phyloP scores from a whole-genome alignment of 2,113 vertebrate genomes.

The Pseudorhombus dupliciocellatus region DNA sequence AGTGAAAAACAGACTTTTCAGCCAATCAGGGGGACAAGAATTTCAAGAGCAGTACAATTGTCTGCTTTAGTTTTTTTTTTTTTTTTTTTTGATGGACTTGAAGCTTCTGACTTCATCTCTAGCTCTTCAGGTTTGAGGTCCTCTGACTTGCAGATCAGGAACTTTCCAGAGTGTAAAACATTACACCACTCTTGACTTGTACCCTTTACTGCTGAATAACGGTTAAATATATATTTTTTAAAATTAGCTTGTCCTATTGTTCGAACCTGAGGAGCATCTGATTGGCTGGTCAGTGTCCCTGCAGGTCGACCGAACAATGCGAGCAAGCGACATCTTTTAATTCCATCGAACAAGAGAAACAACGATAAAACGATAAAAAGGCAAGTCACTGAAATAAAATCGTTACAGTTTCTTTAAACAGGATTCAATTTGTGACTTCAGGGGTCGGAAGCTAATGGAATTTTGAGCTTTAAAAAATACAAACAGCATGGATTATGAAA shows the following conservation, averaged over 20 bases:
- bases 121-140: not conserved
- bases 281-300: constrained; percentile 62
- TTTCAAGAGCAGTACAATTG: not conserved
- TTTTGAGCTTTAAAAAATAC: not conserved
- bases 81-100: not conserved
- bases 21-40: not conserved
- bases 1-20: constrained; percentile 14
- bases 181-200: not conserved
- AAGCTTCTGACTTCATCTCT: not conserved
- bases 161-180: not conserved
- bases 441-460: not conserved
- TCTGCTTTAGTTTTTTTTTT: not conserved
- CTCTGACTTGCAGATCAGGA: constrained; percentile 45
- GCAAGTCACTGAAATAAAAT: not conserved
- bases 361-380: not conserved
- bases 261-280: constrained; percentile 27
- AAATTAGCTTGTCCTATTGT: not conserved
- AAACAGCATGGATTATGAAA: not conserved
- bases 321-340: no score
- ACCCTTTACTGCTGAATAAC: no score
- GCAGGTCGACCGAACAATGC: not conserved
- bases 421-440: not conserved
- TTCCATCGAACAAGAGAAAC: no score
- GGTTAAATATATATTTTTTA: no score
- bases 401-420: not conserved